These are phyloP conservation scores for Stomatorhinus walkeri DNA, from an alignment of 2,797 vertebrate species.

Conservation along the genomic window DNA sequence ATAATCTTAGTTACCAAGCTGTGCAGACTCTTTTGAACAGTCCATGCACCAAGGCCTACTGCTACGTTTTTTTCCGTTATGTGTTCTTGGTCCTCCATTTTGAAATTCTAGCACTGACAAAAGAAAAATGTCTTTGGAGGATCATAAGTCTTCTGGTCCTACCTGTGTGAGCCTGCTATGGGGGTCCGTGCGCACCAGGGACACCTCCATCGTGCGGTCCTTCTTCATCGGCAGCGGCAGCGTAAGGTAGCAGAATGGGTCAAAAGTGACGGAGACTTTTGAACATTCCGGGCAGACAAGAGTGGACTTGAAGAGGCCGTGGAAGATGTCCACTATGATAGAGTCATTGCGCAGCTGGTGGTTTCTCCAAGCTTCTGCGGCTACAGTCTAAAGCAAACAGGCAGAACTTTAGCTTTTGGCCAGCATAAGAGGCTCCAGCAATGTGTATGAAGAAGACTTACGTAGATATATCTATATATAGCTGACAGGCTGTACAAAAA, in stretches of 20 bases:
- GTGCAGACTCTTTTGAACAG: not conserved
- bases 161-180: slow-evolving; percentile 81
- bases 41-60: not conserved
- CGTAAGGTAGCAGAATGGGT: slow-evolving; percentile 43
- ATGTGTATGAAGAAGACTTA: not conserved
- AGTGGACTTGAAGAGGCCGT: slow-evolving; percentile 86
- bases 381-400: slow-evolving; percentile 65
- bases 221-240: slow-evolving; percentile 85
- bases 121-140: not conserved
- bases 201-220: slow-evolving; percentile 81
- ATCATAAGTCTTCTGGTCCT: slow-evolving; percentile 8
- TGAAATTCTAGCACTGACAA: not conserved
- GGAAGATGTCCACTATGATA: slow-evolving; percentile 50
- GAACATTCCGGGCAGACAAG: slow-evolving; percentile 85
- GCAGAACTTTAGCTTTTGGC: not conserved
- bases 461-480: not conserved
- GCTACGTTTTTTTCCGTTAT: not conserved
- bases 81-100: not conserved
- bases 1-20: not conserved
- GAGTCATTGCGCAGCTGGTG: slow-evolving; percentile 81
- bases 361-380: slow-evolving; percentile 83
- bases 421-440: not conserved
- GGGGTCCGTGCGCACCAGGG: slow-evolving; percentile 78
- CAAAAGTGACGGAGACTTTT: slow-evolving; percentile 85
- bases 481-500: not conserved